Evolutionary conservation across 1,140 invertebrate species (phyloP).

Genomic region (Lordiphosa clarofinis): DNA sequence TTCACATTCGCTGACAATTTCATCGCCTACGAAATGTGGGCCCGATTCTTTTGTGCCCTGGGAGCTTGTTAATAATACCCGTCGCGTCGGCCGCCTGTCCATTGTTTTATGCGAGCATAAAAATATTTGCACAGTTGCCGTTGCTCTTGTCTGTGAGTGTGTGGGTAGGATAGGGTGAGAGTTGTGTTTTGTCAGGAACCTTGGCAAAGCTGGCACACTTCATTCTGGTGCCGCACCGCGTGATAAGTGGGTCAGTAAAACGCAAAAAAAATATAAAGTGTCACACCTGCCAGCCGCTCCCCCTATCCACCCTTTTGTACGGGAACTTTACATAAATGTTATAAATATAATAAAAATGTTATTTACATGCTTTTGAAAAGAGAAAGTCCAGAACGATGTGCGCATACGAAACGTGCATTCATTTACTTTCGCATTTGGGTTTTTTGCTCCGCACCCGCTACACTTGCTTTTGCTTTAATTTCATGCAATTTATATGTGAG

Average conservation of each 20-base stretch:
- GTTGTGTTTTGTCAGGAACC: constrained; percentile 53
- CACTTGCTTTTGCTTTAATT: constrained; percentile 28
- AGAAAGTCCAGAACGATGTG: constrained; percentile 59
- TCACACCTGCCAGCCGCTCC: constrained; percentile 42
- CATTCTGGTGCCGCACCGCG: constrained; percentile 63
- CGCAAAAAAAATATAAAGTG: constrained; percentile 55
- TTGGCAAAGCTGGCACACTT: constrained; percentile 47
- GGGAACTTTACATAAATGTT: constrained; percentile 66
- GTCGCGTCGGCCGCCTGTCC: constrained; percentile 16
- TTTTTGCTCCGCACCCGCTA: constrained; percentile 12
- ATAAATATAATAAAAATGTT: constrained; percentile 75
- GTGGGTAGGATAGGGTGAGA: constrained; percentile 33
- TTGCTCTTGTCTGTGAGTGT: constrained; percentile 9
- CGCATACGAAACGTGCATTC: constrained; percentile 54
- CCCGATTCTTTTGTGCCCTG: constrained; percentile 59
- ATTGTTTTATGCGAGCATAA: constrained; percentile 56
- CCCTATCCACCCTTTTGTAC: constrained; percentile 17
- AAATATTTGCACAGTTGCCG: constrained; percentile 72
- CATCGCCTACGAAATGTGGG: constrained; percentile 63
- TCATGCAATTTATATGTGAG: constrained; percentile 62
- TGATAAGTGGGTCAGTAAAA: constrained; percentile 71
- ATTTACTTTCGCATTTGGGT: constrained; percentile 59
- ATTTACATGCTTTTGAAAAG: constrained; percentile 75
- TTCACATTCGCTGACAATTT: constrained; percentile 75
- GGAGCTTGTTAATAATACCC: constrained; percentile 26